Evolutionary conservation across 2,797 vertebrate genomes (phyloP), one percentile per base, ranked within the genome.

Genomic region (Podargus strigoides): DNA sequence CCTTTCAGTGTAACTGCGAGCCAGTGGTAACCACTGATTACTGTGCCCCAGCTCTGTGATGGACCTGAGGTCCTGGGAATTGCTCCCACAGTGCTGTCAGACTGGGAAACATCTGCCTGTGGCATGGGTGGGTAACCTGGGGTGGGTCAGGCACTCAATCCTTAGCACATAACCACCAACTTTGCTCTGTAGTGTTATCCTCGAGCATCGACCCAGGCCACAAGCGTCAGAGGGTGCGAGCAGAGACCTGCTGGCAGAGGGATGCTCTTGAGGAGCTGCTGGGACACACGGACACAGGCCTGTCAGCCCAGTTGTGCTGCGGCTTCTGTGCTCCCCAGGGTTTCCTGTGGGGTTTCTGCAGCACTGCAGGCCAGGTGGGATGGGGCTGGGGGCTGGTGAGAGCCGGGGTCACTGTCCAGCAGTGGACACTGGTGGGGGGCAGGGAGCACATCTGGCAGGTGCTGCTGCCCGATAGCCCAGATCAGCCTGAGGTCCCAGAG

Each of bases 381-480:
- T 70, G 64, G 58, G 39, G 30, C 36, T 1, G 1, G 24, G 30
- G 12, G 14, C 12, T 74, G 44, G 27, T 85, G 60, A 41, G 84
- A 84, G 69, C 28, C 4, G 1, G 37, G 23, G 6, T 60, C 1
- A 0, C 50, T 89, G 37, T 10, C 34, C 3, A 5, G 26, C 0
- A 0, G n/a, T 41, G 63, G 14, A 49, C 34, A 75, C 36, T 82
- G 59, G 9, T 34, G 58, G 49, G 17, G 8, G 37, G 28, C n/a
- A n/a, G 14, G 23, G 21, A 60, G 10, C 1, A 0, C 28, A 62
- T 34, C 73, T 93, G 59, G 37, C 64, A 89, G 36, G 39, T 30
- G 30, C 30, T 83, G 44, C 73, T 69, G 47, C 42, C 58, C 47
- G 62, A 64, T 49, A 78, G 47, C 49, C 73, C 84, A 84, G 56